phyloP scores from a whole-genome alignment of 2,797 vertebrate species.

The Arremon aurantiirostris region DNA sequence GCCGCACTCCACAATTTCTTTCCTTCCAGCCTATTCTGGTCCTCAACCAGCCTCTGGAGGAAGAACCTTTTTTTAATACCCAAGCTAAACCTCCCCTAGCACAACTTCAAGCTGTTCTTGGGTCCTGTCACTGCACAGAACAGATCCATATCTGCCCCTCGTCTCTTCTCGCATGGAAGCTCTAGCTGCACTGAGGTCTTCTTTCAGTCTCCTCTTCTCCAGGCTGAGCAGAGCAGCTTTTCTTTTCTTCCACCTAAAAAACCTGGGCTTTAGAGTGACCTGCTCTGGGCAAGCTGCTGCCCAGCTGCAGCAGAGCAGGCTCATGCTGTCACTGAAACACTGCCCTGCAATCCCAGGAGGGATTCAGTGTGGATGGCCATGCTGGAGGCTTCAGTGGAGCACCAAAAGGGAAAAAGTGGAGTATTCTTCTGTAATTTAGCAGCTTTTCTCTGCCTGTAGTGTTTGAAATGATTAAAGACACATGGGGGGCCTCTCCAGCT shows the following conservation, averaged over 20 bases:
- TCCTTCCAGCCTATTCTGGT: not conserved
- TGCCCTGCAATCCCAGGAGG: not conserved
- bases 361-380: not conserved
- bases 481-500: not conserved
- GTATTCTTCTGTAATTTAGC: not conserved
- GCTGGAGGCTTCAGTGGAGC: not conserved
- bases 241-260: not conserved
- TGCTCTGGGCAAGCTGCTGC: not conserved
- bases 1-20: not conserved
- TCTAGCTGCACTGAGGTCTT: not conserved
- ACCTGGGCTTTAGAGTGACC: not conserved
- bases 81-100: not conserved
- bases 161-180: not conserved
- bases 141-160: not conserved
- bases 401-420: not conserved
- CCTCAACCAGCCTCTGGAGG: not conserved
- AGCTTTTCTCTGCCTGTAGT: not conserved
- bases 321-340: fast-evolving
- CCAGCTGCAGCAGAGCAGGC: not conserved
- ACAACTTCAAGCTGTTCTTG: not conserved
- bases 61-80: not conserved
- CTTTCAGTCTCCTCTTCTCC: not conserved
- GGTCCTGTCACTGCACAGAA: not conserved
- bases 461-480: constrained; percentile 21
- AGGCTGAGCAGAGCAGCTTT: not conserved